Conservation (phyloP, 2,797 vertebrate genomes). For the Tympanoctomys barrerae region DNA sequence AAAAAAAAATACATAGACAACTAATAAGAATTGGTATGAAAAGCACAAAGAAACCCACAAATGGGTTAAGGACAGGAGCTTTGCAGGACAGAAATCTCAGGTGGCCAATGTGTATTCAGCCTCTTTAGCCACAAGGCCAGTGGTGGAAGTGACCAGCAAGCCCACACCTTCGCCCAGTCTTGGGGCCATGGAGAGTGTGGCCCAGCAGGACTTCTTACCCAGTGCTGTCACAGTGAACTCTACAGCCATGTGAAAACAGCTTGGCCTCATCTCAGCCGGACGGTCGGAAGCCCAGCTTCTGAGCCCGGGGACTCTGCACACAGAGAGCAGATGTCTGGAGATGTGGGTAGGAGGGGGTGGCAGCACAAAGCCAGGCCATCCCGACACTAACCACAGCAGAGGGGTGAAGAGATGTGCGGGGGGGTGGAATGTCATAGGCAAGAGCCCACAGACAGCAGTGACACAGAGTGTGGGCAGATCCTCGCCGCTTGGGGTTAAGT, state of each 20-base stretch:
- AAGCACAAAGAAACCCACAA: neutral
- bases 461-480: neutral
- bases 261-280: neutral
- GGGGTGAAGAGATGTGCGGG: neutral
- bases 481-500: neutral
- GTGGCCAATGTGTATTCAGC: accelerated
- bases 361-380: neutral
- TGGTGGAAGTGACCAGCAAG: too few relatives aligned
- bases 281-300: neutral
- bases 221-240: neutral
- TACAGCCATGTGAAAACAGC: neutral
- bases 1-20: neutral
- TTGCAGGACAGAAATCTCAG: neutral
- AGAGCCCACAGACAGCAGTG: neutral
- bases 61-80: neutral
- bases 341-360: too few relatives aligned
- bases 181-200: neutral
- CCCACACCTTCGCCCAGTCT: neutral
- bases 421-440: neutral
- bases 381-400: too few relatives aligned
- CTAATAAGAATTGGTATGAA: neutral
- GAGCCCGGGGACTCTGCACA: neutral
- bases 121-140: neutral
- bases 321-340: neutral
- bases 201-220: accelerated